These are phyloP conservation scores for Tholera decimalis DNA, from an alignment of 2,888 invertebrate species.

Conservation along the genomic window DNA sequence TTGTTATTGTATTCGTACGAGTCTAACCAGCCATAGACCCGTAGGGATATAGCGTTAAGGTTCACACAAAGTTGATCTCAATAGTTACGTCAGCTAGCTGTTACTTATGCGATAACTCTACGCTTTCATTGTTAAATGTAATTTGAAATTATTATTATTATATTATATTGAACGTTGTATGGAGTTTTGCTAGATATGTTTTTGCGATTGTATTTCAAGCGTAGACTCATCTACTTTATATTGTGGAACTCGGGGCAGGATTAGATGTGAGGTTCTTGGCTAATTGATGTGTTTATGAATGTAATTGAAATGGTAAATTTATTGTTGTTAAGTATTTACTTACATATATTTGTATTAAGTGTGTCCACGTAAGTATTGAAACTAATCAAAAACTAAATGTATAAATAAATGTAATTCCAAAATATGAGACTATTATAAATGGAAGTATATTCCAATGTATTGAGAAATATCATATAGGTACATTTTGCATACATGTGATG, in stretches of 20 bases:
- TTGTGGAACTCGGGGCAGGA: conserved; percentile 74
- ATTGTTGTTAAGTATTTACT: conserved; percentile 87
- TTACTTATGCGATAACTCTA: conserved; percentile 78
- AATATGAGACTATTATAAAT: conserved; percentile 68
- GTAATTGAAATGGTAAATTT: conserved; percentile 82
- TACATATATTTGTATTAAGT: conserved; percentile 81
- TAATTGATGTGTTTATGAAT: conserved; percentile 77
- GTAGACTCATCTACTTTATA: conserved; percentile 70
- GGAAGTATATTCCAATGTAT: conserved; percentile 67
- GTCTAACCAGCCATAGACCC: conserved; percentile 89
- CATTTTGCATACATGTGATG: conserved; percentile 59
- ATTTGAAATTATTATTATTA: conserved; percentile 80
- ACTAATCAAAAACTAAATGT: conserved; percentile 72
- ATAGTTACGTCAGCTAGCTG: conserved; percentile 74
- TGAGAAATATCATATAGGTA: conserved; percentile 63
- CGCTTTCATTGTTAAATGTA: conserved; percentile 89
- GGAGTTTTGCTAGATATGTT: conserved; percentile 82
- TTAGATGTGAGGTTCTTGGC: conserved; percentile 70
- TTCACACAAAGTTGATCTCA: conserved; percentile 71
- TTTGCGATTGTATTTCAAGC: conserved; percentile 78
- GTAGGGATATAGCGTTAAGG: conserved; percentile 76
- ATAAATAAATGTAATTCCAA: conserved; percentile 75
- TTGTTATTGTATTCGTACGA: conserved; percentile 80
- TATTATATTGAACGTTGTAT: conserved; percentile 80
- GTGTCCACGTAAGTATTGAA: conserved; percentile 80